Evolutionary conservation across 2,113 vertebrate species (phyloP).

Genomic region (Pardalotus punctatus): DNA sequence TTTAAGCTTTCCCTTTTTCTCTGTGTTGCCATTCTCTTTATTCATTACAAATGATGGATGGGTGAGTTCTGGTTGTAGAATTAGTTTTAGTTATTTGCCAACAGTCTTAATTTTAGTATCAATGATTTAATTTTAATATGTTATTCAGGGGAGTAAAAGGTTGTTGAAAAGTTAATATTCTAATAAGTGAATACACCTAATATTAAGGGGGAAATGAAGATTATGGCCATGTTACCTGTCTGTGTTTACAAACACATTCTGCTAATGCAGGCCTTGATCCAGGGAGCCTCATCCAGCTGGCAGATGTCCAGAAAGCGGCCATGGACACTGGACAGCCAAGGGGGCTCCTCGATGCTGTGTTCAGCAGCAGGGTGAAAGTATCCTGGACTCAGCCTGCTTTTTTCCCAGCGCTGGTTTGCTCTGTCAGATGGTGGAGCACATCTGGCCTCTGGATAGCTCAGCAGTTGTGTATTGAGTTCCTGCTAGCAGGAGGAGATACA

Average conservation of each 20-base stretch:
- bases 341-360: fast-evolving
- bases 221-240: fast-evolving
- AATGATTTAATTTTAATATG: fast-evolving
- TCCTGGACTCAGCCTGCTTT: background rate
- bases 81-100: background rate
- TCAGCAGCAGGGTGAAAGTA: background rate
- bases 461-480: background rate
- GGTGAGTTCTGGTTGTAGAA: background rate
- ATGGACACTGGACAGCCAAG: fast-evolving
- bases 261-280: background rate
- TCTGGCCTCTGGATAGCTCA: background rate
- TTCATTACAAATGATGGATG: background rate
- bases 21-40: background rate
- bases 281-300: background rate
- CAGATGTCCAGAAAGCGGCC: fast-evolving
- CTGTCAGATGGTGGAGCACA: background rate
- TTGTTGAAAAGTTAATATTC: background rate
- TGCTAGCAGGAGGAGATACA: background rate
- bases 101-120: background rate
- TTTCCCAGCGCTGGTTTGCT: background rate
- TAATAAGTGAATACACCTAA: background rate
- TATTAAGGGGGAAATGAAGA: background rate
- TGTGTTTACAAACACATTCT: background rate
- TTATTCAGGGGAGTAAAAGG: background rate
- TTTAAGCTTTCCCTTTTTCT: background rate